These are phyloP conservation scores for Porites divaricata DNA, from an alignment of 92 coral and sea anemone species.

Conservation along the genomic window DNA sequence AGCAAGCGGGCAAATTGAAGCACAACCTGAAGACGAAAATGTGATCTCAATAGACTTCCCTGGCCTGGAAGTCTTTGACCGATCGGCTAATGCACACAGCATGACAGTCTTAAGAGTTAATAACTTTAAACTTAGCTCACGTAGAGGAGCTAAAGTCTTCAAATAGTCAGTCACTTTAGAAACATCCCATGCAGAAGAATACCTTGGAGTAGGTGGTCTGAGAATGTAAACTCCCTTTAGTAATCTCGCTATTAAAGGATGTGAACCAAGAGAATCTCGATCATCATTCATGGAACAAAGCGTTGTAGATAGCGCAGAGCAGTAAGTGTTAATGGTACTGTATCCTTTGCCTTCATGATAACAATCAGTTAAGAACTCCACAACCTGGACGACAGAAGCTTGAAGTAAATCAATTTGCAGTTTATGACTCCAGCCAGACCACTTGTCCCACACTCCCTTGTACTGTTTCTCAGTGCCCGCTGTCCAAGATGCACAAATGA, in stretches of 20 bases:
- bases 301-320: conserved; percentile 5
- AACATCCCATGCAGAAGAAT: too few species aligned
- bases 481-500: too few species aligned
- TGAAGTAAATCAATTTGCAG: conserved; percentile 41
- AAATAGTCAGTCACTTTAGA: too few species aligned
- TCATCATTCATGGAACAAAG: not conserved
- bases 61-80: conserved; percentile 63
- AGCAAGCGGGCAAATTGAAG: too few species aligned
- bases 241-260: too few species aligned
- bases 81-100: conserved; percentile 4
- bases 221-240: conserved; percentile 34
- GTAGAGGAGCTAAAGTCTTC: too few species aligned
- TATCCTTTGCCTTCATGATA: conserved; percentile 45
- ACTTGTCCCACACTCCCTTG: not conserved
- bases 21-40: too few species aligned
- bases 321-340: conserved; percentile 42
- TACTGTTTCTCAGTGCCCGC: too few species aligned
- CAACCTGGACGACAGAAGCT: conserved; percentile 9
- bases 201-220: conserved; percentile 53
- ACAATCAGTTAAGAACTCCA: conserved; percentile 25
- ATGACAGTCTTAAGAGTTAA: too few species aligned
- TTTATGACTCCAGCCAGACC: conserved; percentile 55
- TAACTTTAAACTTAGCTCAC: too few species aligned
- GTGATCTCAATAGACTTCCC: conserved; percentile 39
- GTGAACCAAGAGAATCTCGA: not conserved